A percentile compares a stretch with the other conserved stretches of the same genome.
Conservation (phyloP, 2,797 vertebrate genomes). For the Anas capensis region DNA sequence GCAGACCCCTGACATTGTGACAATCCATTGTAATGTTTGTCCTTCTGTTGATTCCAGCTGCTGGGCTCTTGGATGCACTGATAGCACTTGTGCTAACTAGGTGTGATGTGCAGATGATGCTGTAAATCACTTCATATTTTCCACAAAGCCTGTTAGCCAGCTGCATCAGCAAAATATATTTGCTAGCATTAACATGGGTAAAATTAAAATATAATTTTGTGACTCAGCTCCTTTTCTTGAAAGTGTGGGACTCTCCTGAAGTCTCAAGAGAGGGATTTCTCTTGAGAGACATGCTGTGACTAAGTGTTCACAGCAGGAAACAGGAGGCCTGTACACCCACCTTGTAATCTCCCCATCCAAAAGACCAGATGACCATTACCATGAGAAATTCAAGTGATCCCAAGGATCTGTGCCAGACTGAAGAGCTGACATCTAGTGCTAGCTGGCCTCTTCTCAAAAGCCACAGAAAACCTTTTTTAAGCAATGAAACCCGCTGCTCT, state of each 20-base stretch:
- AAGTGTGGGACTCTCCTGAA: too few species aligned
- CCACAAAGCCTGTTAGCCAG: not conserved
- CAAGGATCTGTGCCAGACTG: not conserved
- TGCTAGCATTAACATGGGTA: not conserved
- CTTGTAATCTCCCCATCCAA: not conserved
- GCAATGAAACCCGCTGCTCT: not conserved
- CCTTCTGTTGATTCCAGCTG: not conserved
- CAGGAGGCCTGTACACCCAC: fast-evolving
- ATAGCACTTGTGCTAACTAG: not conserved
- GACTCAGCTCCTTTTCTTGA: not conserved
- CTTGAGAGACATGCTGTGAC: too few species aligned
- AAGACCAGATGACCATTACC: not conserved
- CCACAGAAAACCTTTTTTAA: not conserved
- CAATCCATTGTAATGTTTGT: not conserved
- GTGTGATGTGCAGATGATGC: not conserved
- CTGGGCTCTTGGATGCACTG: not conserved
- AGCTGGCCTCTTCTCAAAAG: fast-evolving
- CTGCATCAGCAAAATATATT: not conserved
- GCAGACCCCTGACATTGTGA: not conserved
- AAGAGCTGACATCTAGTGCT: not conserved
- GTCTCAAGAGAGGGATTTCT: too few species aligned
- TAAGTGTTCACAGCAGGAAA: not conserved
- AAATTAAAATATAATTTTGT: not conserved
- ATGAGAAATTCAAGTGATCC: not conserved
- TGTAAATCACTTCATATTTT: not conserved